Evolutionary conservation across 2,797 vertebrate genomes (phyloP).

Genomic region (Echeneis naucrates): DNA sequence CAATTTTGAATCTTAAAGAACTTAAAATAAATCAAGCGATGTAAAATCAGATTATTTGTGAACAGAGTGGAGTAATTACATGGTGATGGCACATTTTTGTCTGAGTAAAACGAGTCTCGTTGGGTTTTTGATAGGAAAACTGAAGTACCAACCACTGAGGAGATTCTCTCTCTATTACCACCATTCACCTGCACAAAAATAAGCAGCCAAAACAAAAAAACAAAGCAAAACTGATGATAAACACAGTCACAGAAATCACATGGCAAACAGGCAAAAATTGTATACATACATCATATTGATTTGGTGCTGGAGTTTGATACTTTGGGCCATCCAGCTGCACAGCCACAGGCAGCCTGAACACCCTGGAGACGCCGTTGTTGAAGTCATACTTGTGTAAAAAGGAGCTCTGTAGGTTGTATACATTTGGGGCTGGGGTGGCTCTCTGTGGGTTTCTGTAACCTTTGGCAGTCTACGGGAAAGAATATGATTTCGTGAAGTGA

Average conservation of each 20-base stretch:
- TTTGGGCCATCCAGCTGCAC: slow-evolving; percentile 63
- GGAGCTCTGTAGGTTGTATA: slow-evolving; percentile 79
- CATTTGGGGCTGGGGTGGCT: slow-evolving; percentile 80
- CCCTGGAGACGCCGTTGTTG: slow-evolving; percentile 81
- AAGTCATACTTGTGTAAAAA: slow-evolving; percentile 82
- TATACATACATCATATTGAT: slow-evolving; percentile 85
- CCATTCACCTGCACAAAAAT: slow-evolving; percentile 54
- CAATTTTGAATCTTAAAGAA: background rate
- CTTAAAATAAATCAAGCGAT: background rate
- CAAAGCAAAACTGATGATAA: no score
- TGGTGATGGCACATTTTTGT: slow-evolving; percentile 75
- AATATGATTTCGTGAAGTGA: background rate
- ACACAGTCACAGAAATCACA: background rate
- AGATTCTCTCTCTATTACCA: slow-evolving; percentile 67
- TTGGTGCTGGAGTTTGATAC: slow-evolving; percentile 83
- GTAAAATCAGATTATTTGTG: background rate
- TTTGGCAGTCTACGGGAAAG: slow-evolving; percentile 67
- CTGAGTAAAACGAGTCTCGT: slow-evolving; percentile 35
- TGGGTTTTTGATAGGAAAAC: slow-evolving; percentile 83
- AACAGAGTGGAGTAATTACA: slow-evolving; percentile 52
- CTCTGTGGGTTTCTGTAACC: slow-evolving; percentile 49
- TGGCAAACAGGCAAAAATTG: background rate
- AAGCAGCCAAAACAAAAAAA: slow-evolving; percentile 13
- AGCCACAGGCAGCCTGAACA: slow-evolving; percentile 84
- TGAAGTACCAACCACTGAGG: slow-evolving; percentile 66